Conservation (phyloP, 2,888 invertebrate species). For the Crepidodera aurea region DNA sequence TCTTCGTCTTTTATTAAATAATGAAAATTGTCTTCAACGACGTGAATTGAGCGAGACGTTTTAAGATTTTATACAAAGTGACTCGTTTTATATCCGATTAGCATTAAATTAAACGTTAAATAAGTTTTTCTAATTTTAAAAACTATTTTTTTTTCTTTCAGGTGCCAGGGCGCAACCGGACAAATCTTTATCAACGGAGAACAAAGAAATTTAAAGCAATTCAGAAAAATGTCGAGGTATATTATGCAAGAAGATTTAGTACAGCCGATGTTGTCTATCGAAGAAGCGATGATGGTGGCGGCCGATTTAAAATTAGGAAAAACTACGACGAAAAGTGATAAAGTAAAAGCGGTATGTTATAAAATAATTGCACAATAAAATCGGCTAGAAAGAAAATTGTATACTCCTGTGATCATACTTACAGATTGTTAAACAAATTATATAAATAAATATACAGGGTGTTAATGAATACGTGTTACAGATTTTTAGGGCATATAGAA, state of each 20-base stretch:
- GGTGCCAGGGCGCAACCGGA: slow-evolving; percentile 75
- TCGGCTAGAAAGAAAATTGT: neutral
- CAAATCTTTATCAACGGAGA: slow-evolving; percentile 81
- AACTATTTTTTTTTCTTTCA: slow-evolving; percentile 56
- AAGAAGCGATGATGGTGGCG: slow-evolving; percentile 88
- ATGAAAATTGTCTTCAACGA: too few relatives aligned
- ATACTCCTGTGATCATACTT: neutral
- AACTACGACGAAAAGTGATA: slow-evolving; percentile 68
- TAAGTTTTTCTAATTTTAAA: too few relatives aligned
- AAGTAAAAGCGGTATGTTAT: slow-evolving; percentile 75
- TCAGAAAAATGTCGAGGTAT: slow-evolving; percentile 89
- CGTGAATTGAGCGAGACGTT: too few relatives aligned
- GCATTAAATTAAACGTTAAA: too few relatives aligned
- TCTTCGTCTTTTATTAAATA: too few relatives aligned
- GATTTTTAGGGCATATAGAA: too few relatives aligned
- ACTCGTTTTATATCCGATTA: too few relatives aligned
- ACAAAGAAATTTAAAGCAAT: slow-evolving; percentile 77
- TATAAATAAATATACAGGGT: too few relatives aligned
- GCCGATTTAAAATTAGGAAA: slow-evolving; percentile 87
- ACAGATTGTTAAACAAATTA: neutral
- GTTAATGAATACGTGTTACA: too few relatives aligned
- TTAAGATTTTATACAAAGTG: too few relatives aligned
- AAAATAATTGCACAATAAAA: too few relatives aligned
- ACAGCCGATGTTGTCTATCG: slow-evolving; percentile 86
- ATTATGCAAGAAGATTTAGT: slow-evolving; percentile 94